A percentile compares a stretch with the other conserved stretches of the same genome.
These are phyloP conservation scores for Idaea dimidiata DNA, from an alignment of 2,888 invertebrate species.

Conservation along the genomic window DNA sequence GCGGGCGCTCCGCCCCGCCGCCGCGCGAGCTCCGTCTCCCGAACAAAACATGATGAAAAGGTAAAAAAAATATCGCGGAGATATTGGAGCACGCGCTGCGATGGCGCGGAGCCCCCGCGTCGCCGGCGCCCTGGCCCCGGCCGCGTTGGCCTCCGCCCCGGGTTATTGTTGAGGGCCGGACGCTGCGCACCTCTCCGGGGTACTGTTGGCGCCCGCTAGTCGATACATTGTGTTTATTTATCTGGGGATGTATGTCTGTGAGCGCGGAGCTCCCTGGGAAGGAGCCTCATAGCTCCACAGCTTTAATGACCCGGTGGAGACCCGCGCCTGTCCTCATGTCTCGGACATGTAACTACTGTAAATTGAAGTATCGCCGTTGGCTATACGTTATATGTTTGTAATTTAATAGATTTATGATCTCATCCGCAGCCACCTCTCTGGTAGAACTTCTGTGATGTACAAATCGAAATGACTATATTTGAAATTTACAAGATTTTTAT, in stretches of 20 bases:
- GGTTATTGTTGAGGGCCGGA: conserved; percentile 34
- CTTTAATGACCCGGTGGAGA: conserved; percentile 57
- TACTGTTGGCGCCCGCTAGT: background rate
- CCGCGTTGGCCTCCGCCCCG: conserved; percentile 38
- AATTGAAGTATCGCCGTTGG: conserved; percentile 66
- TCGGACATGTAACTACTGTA: conserved; percentile 55
- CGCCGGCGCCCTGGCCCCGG: conserved; percentile 32
- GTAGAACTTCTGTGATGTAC: conserved; percentile 78
- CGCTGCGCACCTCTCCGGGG: conserved; percentile 18
- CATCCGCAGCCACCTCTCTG: conserved; percentile 66
- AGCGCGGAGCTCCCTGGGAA: conserved; percentile 11
- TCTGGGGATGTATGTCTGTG: conserved; percentile 34
- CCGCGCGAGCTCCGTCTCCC: conserved; percentile 32
- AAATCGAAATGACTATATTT: conserved; percentile 75
- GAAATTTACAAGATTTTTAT: conserved; percentile 80
- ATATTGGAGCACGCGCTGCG: conserved; percentile 27
- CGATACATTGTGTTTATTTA: conserved; percentile 14
- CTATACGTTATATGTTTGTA: conserved; percentile 76
- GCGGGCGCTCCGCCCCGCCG: conserved; percentile 34
- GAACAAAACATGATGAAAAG: conserved; percentile 62
- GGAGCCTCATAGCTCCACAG: conserved; percentile 49
- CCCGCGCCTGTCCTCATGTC: conserved; percentile 35
- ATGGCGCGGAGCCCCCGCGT: conserved; percentile 34
- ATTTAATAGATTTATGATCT: no score
- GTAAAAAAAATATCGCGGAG: conserved; percentile 56